Evolutionary conservation across 2,113 vertebrate species (phyloP).

Genomic region (Melanerpes aurifrons): DNA sequence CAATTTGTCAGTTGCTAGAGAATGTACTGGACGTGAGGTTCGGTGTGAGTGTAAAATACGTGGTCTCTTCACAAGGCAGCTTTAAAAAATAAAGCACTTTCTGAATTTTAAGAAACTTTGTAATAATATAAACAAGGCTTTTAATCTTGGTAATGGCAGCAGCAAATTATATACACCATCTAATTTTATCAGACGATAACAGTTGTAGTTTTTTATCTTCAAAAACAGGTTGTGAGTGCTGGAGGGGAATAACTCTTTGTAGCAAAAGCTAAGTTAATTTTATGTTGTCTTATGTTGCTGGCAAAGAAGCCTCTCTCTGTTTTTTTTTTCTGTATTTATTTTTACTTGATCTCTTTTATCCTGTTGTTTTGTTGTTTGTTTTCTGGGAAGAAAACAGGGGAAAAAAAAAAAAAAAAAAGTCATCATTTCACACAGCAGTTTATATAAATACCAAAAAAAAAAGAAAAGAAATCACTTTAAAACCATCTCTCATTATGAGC

Average conservation of each 20-base stretch:
- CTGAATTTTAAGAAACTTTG: slow-evolving; percentile 50
- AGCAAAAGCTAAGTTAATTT: slow-evolving; percentile 69
- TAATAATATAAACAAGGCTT: slow-evolving; percentile 34
- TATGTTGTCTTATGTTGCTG: slow-evolving; percentile 35
- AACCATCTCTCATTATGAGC: slow-evolving; percentile 69
- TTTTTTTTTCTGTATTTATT: not conserved
- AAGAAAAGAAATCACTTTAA: slow-evolving; percentile 3
- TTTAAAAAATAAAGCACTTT: not conserved
- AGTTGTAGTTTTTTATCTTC: slow-evolving; percentile 69
- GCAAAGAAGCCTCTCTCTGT: not conserved
- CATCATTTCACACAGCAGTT: slow-evolving; percentile 25
- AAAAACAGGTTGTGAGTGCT: slow-evolving; percentile 66
- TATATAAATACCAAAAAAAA: slow-evolving; percentile 45
- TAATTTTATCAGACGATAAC: slow-evolving; percentile 35
- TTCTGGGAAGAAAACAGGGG: no score
- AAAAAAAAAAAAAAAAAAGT: slow-evolving; percentile 2
- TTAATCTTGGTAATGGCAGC: slow-evolving; percentile 30
- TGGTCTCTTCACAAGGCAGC: not conserved
- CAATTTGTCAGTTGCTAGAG: not conserved
- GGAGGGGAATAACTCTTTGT: slow-evolving; percentile 56
- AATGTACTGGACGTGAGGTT: not conserved
- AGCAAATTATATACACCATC: slow-evolving; percentile 33
- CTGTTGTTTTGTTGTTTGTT: not conserved
- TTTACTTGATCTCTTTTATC: slow-evolving; percentile 9
- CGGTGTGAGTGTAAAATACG: not conserved